Evolutionary conservation across 2,888 invertebrate genomes (phyloP).

Genomic region (Erpobdella octoculata): DNA sequence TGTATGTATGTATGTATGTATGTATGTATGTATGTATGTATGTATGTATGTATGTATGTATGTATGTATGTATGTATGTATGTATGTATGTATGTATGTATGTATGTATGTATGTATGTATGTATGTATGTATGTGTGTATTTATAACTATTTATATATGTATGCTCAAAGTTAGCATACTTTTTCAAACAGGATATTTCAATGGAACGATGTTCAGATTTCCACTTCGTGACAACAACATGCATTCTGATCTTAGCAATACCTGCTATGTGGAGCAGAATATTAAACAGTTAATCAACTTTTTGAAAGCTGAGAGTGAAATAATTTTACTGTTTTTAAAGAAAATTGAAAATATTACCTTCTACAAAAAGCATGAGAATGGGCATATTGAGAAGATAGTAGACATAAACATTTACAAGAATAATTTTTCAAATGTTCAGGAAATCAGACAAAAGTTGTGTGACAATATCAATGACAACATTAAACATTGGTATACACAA

Average conservation of each 20-base stretch:
- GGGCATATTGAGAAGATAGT: neutral
- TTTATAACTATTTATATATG: no score
- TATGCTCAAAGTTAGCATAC: no score
- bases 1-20: no score
- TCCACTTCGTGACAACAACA: slow-evolving; percentile 40
- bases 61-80: no score
- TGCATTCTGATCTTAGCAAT: slow-evolving; percentile 40
- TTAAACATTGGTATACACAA: neutral
- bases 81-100: no score
- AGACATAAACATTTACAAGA: neutral
- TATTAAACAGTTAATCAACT: slow-evolving; percentile 39
- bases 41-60: no score
- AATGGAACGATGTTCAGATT: slow-evolving; percentile 47
- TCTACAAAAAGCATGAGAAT: slow-evolving; percentile 6
- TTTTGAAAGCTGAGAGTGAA: slow-evolving; percentile 41
- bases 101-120: no score
- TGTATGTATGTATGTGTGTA: no score
- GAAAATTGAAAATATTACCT: slow-evolving; percentile 37
- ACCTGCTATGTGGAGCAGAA: slow-evolving; percentile 40
- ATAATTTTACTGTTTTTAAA: slow-evolving; percentile 44
- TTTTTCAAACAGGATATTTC: slow-evolving; percentile 36
- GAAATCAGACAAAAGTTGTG: slow-evolving; percentile 1
- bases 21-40: no score
- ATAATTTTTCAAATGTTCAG: neutral
- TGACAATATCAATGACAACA: neutral